Percentiles rank a stretch among this genome's conserved stretches.
Evolutionary conservation across 2,888 invertebrate species (phyloP).

Genomic region (Augiades crinisus): DNA sequence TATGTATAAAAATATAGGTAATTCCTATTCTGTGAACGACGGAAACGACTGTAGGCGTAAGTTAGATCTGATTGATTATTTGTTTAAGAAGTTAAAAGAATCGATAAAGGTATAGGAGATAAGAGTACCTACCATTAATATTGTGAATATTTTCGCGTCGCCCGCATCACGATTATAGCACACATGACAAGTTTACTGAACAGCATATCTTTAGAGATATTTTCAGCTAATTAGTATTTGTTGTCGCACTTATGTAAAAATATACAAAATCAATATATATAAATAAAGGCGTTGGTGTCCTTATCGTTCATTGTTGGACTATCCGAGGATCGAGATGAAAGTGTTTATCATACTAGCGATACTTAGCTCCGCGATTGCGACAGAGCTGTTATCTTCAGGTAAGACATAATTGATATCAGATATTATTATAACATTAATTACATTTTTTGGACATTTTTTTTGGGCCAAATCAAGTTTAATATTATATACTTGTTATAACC

Average conservation of each 20-base stretch:
- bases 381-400: constrained; percentile 53
- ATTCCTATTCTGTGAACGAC: too few species aligned
- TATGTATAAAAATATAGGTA: too few species aligned
- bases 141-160: neutral
- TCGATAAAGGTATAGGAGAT: constrained; percentile 7
- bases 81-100: too few species aligned
- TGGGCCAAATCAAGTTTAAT: too few species aligned
- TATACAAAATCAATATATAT: neutral
- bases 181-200: neutral
- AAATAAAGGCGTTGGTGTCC: constrained; percentile 41
- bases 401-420: constrained; percentile 31
- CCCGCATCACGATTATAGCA: constrained; percentile 2
- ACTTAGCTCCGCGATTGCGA: constrained; percentile 43
- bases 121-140: neutral
- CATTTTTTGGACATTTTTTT: too few species aligned
- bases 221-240: neutral
- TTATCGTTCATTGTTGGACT: constrained; percentile 41
- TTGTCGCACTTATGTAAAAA: neutral
- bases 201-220: neutral
- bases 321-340: constrained; percentile 49
- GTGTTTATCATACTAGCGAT: constrained; percentile 46
- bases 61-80: too few species aligned
- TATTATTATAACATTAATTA: neutral
- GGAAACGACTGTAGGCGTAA: too few species aligned
- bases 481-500: too few species aligned